phyloP scores from a whole-genome alignment of 2,888 invertebrate species.

The Volucella zonaria region DNA sequence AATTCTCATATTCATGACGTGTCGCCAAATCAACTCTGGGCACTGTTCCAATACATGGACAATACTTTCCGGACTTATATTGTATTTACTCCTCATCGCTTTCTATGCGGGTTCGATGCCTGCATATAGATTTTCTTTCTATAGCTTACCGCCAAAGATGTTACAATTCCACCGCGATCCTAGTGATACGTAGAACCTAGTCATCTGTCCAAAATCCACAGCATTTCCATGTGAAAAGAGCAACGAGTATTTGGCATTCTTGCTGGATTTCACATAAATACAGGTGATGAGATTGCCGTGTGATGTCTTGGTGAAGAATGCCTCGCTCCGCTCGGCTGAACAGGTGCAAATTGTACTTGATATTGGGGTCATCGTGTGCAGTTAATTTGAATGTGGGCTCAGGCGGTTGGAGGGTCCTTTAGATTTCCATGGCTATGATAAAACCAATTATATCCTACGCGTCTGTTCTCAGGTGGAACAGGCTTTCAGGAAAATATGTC shows the following conservation, averaged over 20 bases:
- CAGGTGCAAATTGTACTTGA: constrained; percentile 83
- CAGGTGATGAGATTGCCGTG: constrained; percentile 98
- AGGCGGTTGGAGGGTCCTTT: constrained; percentile 91
- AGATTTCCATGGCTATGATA: too few relatives aligned
- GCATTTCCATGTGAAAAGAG: constrained; percentile 99
- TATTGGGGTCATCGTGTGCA: constrained; percentile 90
- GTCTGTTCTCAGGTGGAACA: too few relatives aligned
- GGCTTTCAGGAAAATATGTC: too few relatives aligned
- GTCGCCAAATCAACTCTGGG: constrained; percentile 98
- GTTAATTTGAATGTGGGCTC: constrained; percentile 98
- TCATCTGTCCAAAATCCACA: constrained; percentile 98
- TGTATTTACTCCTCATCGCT: constrained; percentile 88
- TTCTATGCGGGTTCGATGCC: constrained; percentile 99
- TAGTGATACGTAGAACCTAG: constrained; percentile 97
- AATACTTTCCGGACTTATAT: constrained; percentile 96
- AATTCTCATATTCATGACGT: constrained; percentile 95
- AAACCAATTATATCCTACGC: too few relatives aligned
- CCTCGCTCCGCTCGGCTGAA: constrained; percentile 96
- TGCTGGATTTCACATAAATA: constrained; percentile 95
- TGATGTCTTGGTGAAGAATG: constrained; percentile 95
- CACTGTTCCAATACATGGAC: constrained; percentile 98
- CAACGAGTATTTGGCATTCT: constrained; percentile 94
- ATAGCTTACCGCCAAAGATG: constrained; percentile 98
- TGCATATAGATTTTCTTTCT: constrained; percentile 99
- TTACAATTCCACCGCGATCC: constrained; percentile 98